Base-by-base conservation (phyloP, 2,888 invertebrate genomes). In the Meloe dianella region DNA sequence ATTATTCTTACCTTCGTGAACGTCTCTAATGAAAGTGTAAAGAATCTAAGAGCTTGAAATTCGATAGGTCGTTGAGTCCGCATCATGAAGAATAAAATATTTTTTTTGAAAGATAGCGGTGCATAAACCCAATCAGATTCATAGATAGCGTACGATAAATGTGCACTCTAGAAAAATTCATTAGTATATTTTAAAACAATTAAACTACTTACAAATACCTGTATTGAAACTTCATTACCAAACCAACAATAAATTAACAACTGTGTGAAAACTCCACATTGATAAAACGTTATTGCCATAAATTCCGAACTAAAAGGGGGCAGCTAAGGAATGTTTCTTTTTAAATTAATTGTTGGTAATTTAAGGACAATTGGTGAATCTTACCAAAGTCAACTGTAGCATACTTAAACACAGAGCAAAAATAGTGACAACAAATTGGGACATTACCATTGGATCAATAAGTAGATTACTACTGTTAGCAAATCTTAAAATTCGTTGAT, bases 401-500 rank as follows among this genome's bases (percentile, higher is more conserved):
- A 65, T 20, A 29, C 57, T 65, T 1, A 65, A n/a, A 56, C 57
- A 57, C 29, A 54, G n/a, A 9, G 20, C 51, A 14, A 27, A 32
- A 27, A 51, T 30, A 5, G 58, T 58, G 8, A 47, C 17, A 47
- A 12, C 17, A 57, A 65, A 61, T 41, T 65, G 65, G 12, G 60
- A 30, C 32, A 61, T 51, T 12, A 61, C 14, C 14, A 61, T 47
- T 51, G 30, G 51, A 17, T 57, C 51, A 12, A 58, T 58, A 51
- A 57, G 58, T 5, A 47, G 0, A 32, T 58, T 65, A 3, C n/a
- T 29, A 1, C 24, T 61, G 9, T 47, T 22, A 7, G 65, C 65
- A 32, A 65, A 65, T 72, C 35, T 57, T 22, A 71, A n/a, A 54
- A 74, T 72, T 29, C 60, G 56, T 54, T 63, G 59, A 22, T 74